Conservation (phyloP, 2,888 invertebrate species). For the Nomada hirtipes region DNA sequence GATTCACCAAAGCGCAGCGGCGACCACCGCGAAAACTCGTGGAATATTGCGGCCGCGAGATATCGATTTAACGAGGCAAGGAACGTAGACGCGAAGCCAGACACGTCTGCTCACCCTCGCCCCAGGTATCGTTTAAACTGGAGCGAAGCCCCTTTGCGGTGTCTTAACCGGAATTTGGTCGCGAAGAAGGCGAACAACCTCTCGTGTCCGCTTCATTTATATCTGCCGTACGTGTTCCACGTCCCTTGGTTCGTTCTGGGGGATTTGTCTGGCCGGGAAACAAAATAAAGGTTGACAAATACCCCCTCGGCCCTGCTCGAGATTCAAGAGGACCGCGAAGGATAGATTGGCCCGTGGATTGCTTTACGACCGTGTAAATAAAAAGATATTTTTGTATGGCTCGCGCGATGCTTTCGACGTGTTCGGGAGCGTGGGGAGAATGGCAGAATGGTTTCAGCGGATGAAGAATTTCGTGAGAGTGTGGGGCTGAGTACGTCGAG, state of each 20-base stretch:
- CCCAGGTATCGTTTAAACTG: conserved; percentile 50
- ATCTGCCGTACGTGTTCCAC: conserved; percentile 39
- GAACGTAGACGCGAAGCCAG: conserved; percentile 62
- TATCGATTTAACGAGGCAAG: conserved; percentile 62
- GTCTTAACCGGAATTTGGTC: conserved; percentile 64
- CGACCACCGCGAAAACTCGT: conserved; percentile 1
- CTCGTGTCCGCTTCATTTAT: conserved; percentile 45
- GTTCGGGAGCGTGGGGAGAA: background rate
- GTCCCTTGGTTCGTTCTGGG: conserved; percentile 21
- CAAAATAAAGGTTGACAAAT: conserved; percentile 52
- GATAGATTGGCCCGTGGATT: conserved; percentile 30
- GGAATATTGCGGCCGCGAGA: conserved; percentile 23
- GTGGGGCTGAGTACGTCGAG: no score
- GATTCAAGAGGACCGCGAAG: conserved; percentile 8
- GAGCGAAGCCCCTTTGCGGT: conserved; percentile 54
- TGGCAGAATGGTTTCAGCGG: background rate
- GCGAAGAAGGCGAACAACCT: conserved; percentile 53
- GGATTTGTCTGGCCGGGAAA: conserved; percentile 37
- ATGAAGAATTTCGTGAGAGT: background rate
- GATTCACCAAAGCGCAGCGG: conserved; percentile 16
- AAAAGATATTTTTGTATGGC: conserved; percentile 13
- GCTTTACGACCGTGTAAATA: conserved; percentile 21
- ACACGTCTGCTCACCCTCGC: conserved; percentile 48
- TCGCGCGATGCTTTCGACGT: background rate
- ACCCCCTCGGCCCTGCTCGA: conserved; percentile 18